Conservation (phyloP, 2,888 invertebrate genomes). For the Meteorus colon region DNA sequence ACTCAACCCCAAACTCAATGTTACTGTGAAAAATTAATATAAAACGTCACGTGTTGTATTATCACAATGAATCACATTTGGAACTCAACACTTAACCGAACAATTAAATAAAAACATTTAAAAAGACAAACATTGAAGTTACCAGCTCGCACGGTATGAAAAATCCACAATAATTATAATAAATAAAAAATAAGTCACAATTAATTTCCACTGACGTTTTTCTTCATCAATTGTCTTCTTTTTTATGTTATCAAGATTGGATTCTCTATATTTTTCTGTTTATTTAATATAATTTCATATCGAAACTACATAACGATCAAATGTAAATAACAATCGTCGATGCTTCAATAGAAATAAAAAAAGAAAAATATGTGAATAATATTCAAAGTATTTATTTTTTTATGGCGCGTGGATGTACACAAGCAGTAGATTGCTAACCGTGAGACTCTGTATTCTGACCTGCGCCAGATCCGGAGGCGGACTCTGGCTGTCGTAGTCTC, state of each 20-base stretch:
- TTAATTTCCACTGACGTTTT: background rate
- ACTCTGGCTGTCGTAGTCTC: slow-evolving; percentile 51
- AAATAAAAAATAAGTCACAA: background rate
- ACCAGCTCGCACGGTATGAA: background rate
- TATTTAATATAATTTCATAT: background rate
- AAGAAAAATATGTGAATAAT: slow-evolving; percentile 8
- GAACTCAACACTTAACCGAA: background rate
- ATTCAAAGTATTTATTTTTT: background rate
- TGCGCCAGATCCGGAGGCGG: slow-evolving; percentile 53
- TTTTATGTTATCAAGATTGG: background rate
- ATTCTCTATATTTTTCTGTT: background rate
- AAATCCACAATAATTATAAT: background rate
- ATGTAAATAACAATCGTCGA: background rate
- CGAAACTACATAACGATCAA: background rate
- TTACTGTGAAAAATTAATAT: background rate
- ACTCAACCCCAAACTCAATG: background rate
- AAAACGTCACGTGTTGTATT: background rate
- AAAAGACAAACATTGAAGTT: background rate
- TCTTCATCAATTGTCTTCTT: too few relatives aligned
- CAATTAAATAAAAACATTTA: background rate
- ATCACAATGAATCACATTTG: background rate
- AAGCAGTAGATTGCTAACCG: background rate
- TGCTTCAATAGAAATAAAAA: background rate
- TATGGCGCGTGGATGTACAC: slow-evolving; percentile 15
- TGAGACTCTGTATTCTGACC: slow-evolving; percentile 48